Conservation (phyloP, 2,888 invertebrate genomes). For the Agrochola litura region DNA sequence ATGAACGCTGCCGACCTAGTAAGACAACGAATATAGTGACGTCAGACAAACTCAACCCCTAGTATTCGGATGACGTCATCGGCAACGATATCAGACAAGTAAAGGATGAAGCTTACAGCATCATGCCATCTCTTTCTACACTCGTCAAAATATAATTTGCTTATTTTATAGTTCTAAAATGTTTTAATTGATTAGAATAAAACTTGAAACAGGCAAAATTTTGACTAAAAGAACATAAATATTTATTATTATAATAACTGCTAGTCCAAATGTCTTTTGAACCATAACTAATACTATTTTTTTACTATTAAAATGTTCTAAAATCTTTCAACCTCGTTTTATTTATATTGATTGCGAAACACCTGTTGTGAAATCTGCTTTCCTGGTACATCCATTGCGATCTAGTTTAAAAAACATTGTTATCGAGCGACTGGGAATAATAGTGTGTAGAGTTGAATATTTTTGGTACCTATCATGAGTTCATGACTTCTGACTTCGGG, state of each 20-base stretch:
- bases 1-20: not conserved
- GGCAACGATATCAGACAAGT: not conserved
- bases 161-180: not conserved
- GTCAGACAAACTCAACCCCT: not conserved
- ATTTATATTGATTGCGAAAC: not conserved
- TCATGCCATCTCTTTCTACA: not conserved
- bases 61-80: slow-evolving; percentile 9
- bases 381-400: not conserved
- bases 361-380: not conserved
- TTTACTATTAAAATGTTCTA: not conserved
- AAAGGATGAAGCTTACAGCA: not conserved
- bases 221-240: not conserved
- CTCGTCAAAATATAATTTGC: not conserved
- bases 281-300: too few species aligned
- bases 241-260: too few species aligned
- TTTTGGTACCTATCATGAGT: not conserved
- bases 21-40: slow-evolving; percentile 1
- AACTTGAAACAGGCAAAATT: not conserved
- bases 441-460: not conserved
- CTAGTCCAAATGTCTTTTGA: not conserved
- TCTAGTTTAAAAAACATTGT: not conserved
- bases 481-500: not conserved
- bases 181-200: not conserved
- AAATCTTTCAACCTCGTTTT: not conserved
- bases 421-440: too few species aligned